Evolutionary conservation across 2,888 invertebrate genomes (phyloP), one percentile per base, ranked within the genome.

Genomic region (Autographa gamma): DNA sequence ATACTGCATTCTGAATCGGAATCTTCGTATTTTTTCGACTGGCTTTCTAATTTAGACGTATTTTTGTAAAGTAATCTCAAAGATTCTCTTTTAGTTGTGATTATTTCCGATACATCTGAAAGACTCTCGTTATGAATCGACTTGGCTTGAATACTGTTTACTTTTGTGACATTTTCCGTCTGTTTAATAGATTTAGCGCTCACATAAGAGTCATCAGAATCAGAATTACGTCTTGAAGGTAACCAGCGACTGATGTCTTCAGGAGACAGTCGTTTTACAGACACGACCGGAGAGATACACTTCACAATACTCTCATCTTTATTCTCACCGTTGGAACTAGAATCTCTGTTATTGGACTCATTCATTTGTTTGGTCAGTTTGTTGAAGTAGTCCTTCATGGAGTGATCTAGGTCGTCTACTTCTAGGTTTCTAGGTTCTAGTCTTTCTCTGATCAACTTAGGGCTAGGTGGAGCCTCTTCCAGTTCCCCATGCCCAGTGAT

Each of bases 401-500:
- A 86, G 62, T 81, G 64, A 59, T 88, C 85, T 19, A 91, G 73
- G 67, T 91, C 84, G 76, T 89, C 86, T 0, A 88, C 74, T 63
- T 91, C 91, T 52, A 92, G 66, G 65, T 89, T 84, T 31, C 94
- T 85, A 0, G 89, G 88, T 74, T 82, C 66, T 1, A 91, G 69
- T 1, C 68, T 70, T 81, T 90, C 77, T 2, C 73, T 67, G 6
- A 92, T 84, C 4, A 83, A 66, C n/a, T 83, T 77, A 0, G 85
- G 68, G 61, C 82, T 80, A 0, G 93, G 93, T 0, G 94, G 93
- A 0, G 71, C 67, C 83, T 93, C 93, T n/a, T 91, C 83, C 0
- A 82, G 78, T 59, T 90, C 89, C 0, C 92, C 92, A 43, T 93
- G 93, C 1, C 87, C 94, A 31, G 88, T 93, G 25, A 94, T 93